A percentile compares a stretch with the other conserved stretches of the same genome.
Evolutionary conservation across 2,797 vertebrate species (phyloP).

Genomic region (Anguilla obscura): DNA sequence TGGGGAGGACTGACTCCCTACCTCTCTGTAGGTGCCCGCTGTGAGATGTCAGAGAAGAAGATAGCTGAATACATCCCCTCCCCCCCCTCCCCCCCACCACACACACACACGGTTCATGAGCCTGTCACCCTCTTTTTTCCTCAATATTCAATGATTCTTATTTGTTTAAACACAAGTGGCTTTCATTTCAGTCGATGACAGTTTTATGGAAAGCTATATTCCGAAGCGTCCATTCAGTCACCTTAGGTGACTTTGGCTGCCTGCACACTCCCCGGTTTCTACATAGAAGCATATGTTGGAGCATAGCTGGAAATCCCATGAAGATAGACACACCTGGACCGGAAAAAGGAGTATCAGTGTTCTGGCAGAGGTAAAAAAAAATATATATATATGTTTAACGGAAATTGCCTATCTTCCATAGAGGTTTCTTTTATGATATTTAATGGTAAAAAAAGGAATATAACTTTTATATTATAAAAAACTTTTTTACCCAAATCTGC

Average conservation of each 20-base stretch:
- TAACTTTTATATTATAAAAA: neutral
- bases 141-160: neutral
- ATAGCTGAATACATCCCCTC: no score
- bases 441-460: neutral
- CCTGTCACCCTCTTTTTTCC: neutral
- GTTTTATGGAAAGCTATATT: constrained; percentile 40
- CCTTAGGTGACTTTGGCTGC: constrained; percentile 54
- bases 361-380: neutral
- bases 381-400: neutral
- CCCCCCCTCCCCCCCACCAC: no score
- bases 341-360: constrained; percentile 11
- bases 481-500: neutral
- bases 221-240: constrained; percentile 52
- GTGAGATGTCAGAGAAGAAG: no score
- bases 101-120: no score
- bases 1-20: no score
- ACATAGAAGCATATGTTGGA: constrained; percentile 59
- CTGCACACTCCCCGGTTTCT: constrained; percentile 63
- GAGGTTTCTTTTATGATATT: neutral
- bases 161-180: neutral
- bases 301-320: constrained; percentile 58
- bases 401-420: neutral
- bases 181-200: constrained; percentile 10
- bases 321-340: constrained; percentile 48
- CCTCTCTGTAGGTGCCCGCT: no score